Conservation (phyloP, 2,888 invertebrate species). For the Coleophora deauratella region DNA sequence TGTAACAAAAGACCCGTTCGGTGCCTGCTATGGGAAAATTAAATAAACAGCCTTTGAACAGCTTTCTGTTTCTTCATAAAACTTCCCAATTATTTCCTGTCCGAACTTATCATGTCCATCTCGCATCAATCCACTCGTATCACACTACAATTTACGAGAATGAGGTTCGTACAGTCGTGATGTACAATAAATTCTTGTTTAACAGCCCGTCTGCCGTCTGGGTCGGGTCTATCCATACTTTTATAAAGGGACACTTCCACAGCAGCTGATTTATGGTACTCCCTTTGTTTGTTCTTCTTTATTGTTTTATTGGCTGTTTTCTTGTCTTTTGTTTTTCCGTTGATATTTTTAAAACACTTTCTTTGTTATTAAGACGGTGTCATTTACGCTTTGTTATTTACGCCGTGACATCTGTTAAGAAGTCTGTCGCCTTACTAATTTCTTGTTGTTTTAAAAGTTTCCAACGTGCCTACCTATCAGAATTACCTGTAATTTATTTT, state of each 20-base stretch:
- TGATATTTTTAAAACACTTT: slow-evolving; percentile 15
- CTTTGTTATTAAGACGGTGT: slow-evolving; percentile 2
- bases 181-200: slow-evolving; percentile 61
- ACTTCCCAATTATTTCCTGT: slow-evolving; percentile 56
- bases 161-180: slow-evolving; percentile 46
- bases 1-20: neutral
- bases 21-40: slow-evolving; percentile 5
- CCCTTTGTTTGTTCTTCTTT: slow-evolving; percentile 34
- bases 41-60: slow-evolving; percentile 12
- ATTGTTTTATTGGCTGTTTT: slow-evolving; percentile 20
- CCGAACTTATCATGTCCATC: slow-evolving; percentile 52
- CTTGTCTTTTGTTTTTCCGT: slow-evolving; percentile 6
- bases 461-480: no score
- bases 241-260: slow-evolving; percentile 38
- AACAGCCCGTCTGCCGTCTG: slow-evolving; percentile 39
- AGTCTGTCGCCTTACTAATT: neutral
- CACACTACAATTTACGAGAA: slow-evolving; percentile 63
- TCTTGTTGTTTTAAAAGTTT: no score
- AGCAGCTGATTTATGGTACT: slow-evolving; percentile 48
- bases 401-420: neutral
- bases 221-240: slow-evolving; percentile 34
- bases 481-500: no score
- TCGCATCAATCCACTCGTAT: slow-evolving; percentile 59
- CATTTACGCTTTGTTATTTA: no score
- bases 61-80: slow-evolving; percentile 44